Conservation (phyloP, 2,113 vertebrate species). For the Sorex araneus region DNA sequence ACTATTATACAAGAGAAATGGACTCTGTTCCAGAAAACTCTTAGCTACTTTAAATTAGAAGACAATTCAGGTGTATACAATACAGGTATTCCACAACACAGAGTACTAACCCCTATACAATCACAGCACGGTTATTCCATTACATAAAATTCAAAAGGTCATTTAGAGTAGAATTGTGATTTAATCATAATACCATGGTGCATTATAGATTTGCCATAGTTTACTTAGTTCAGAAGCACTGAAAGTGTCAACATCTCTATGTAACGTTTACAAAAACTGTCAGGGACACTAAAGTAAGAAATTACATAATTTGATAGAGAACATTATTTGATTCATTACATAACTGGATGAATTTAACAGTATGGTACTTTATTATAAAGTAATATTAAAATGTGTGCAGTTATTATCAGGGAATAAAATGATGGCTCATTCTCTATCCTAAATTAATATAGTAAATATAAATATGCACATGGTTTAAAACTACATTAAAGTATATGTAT, state of each 20-base stretch:
- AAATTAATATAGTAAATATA: conserved; percentile 32
- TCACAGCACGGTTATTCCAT: not conserved
- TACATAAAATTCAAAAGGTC: conserved; percentile 36
- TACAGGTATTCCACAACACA: not conserved
- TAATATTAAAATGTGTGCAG: conserved; percentile 40
- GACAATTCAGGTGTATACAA: not conserved
- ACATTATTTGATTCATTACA: conserved; percentile 6
- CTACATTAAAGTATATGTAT: not conserved
- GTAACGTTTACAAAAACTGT: conserved; percentile 1
- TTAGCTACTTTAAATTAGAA: conserved; percentile 57
- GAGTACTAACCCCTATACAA: no score
- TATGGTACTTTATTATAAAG: conserved; percentile 39
- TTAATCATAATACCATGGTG: not conserved
- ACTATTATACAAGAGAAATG: conserved; percentile 20
- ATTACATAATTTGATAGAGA: conserved; percentile 35
- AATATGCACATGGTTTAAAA: not conserved
- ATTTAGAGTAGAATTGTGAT: conserved; percentile 44
- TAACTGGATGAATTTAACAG: conserved; percentile 47
- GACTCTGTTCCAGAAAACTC: conserved; percentile 50
- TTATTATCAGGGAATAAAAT: conserved; percentile 52
- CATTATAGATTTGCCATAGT: conserved; percentile 7
- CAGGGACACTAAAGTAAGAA: conserved; percentile 29
- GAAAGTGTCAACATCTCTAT: not conserved
- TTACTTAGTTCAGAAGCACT: not conserved
- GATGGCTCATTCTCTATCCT: conserved; percentile 37